A percentile compares a stretch with the other conserved stretches of the same genome.
These are phyloP conservation scores for Teleopsis dalmanni DNA, from an alignment of 1,140 invertebrate genomes.

Conservation along the genomic window DNA sequence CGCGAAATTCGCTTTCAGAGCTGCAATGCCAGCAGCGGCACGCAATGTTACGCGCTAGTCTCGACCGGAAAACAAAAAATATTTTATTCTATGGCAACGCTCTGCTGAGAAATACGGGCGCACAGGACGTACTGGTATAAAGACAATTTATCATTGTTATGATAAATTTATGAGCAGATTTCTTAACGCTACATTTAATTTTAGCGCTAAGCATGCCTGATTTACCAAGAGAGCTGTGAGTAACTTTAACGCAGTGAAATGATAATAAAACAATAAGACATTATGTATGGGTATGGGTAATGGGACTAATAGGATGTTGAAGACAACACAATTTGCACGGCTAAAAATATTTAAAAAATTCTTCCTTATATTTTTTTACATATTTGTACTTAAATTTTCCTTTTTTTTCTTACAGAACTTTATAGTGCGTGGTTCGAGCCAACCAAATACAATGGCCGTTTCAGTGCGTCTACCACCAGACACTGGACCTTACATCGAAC, in stretches of 20 bases:
- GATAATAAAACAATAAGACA: too few species aligned
- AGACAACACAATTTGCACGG: not conserved
- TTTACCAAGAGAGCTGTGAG: too few species aligned
- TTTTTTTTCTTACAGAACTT: slow-evolving; percentile 63
- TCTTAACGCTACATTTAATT: slow-evolving; percentile 37
- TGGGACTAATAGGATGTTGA: not conserved
- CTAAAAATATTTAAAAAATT: too few species aligned
- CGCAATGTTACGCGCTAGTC: slow-evolving; percentile 8
- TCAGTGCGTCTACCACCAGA: slow-evolving; percentile 80
- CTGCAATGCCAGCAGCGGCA: not conserved
- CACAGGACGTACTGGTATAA: not conserved
- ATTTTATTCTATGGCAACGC: slow-evolving; percentile 3
- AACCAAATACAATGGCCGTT: slow-evolving; percentile 86
- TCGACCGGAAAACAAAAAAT: slow-evolving; percentile 13
- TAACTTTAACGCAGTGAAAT: too few species aligned
- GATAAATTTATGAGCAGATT: slow-evolving; percentile 40
- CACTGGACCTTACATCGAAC: slow-evolving; percentile 85
- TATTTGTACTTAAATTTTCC: not conserved
- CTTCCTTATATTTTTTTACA: not conserved
- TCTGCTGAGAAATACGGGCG: not conserved
- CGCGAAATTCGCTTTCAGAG: too few species aligned
- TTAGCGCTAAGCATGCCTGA: too few species aligned
- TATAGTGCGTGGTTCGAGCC: slow-evolving; percentile 88
- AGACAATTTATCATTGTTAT: slow-evolving; percentile 31
- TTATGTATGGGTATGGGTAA: not conserved